Conservation (phyloP, 2,888 invertebrate genomes). For the Macaria liturata region DNA sequence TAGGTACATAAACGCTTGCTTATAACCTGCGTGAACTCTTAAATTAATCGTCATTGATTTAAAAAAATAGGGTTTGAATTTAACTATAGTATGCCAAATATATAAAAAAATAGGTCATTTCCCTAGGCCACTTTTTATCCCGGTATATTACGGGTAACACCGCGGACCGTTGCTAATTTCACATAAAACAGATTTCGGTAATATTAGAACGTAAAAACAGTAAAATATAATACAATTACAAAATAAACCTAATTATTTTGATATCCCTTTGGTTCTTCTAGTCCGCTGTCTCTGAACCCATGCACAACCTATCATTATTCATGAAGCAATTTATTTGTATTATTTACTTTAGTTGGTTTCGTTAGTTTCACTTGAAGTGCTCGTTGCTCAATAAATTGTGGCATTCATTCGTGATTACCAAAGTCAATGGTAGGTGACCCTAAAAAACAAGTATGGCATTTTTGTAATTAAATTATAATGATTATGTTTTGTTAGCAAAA, state of each 20-base stretch:
- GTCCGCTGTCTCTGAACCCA: conserved; percentile 22
- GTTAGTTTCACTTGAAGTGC: conserved; percentile 41
- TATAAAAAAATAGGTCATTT: no score
- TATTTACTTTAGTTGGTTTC: conserved; percentile 66
- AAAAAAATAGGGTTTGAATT: no score
- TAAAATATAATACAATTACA: neutral
- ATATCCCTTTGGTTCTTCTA: neutral
- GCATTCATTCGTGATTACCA: neutral
- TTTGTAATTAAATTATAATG: neutral
- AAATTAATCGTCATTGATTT: no score
- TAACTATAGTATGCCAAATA: no score
- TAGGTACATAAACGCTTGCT: no score
- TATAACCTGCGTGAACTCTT: no score
- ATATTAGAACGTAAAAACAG: neutral
- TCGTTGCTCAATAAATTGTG: conserved; percentile 18
- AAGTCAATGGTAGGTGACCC: neutral
- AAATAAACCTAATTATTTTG: neutral
- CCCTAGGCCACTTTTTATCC: no score
- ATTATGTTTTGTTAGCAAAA: neutral
- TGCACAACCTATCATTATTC: conserved; percentile 66
- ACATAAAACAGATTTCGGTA: neutral
- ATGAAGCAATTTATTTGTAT: conserved; percentile 79
- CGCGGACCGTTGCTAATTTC: neutral
- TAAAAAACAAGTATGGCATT: no score
- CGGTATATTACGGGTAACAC: no score